phyloP scores from a whole-genome alignment of 2,888 invertebrate species.

The Rugalucina vietnamica region DNA sequence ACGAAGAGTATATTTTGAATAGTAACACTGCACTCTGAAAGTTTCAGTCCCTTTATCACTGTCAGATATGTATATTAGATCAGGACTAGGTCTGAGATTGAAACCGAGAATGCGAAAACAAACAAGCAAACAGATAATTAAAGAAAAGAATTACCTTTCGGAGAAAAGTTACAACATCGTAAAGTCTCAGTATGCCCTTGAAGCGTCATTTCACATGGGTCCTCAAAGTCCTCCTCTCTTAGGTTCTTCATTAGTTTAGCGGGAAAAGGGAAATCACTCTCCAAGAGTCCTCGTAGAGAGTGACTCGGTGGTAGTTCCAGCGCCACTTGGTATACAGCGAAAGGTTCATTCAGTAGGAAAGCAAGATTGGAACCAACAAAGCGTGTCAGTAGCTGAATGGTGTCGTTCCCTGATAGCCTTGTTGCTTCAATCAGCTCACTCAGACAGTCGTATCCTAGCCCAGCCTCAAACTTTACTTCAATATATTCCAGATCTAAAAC shows the following conservation, averaged over 20 bases:
- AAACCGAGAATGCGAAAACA: no score
- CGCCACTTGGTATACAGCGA: slow-evolving; percentile 54
- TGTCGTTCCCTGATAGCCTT: slow-evolving; percentile 38
- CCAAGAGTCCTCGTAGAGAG: slow-evolving; percentile 27
- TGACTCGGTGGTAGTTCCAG: slow-evolving; percentile 36
- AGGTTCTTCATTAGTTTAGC: slow-evolving; percentile 43
- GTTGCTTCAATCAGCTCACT: slow-evolving; percentile 61
- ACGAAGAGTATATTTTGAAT: no score
- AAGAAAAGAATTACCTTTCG: slow-evolving; percentile 56
- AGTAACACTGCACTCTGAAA: no score
- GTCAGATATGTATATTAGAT: no score
- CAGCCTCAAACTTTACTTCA: slow-evolving; percentile 59
- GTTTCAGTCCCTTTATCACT: no score
- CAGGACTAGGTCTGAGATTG: no score
- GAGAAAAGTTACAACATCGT: slow-evolving; percentile 51
- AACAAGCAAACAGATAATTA: no score
- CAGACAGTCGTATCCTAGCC: slow-evolving; percentile 53
- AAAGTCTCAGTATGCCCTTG: slow-evolving; percentile 57
- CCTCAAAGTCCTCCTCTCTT: slow-evolving; percentile 45
- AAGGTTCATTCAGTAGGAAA: slow-evolving; percentile 51
- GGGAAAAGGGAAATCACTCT: slow-evolving; percentile 17
- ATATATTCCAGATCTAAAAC: slow-evolving; percentile 51
- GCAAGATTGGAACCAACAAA: slow-evolving; percentile 57
- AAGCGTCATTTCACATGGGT: slow-evolving; percentile 60
- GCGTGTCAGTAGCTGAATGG: slow-evolving; percentile 46